Base-by-base conservation (phyloP, 2,888 invertebrate genomes). In the Pasiphila rectangulata region DNA sequence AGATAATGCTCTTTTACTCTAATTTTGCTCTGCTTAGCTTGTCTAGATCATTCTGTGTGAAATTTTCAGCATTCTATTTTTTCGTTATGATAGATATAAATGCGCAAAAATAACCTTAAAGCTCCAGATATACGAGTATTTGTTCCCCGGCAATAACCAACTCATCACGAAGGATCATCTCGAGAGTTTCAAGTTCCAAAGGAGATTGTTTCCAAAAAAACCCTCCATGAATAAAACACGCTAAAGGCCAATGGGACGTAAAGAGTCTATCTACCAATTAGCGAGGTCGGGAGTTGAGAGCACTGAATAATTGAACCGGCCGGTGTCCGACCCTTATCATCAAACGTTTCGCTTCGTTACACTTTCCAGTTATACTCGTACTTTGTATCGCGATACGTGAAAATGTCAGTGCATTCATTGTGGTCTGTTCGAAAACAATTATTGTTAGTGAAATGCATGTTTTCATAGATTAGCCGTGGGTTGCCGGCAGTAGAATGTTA, bases 301-400 rank as follows among this genome's bases (percentile, higher is more conserved):
- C 75, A 55, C 64, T 84, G 78, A 84, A 84, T 85, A 84, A 85
- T 84, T 82, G 78, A 80, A 65, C 55, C 55, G 54, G 61, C 56
- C 56, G 59, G 56, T 56, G 61, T 45, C 49, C 61, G 64, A 79
- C 82, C 83, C 78, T 79, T 71, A 75, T 83, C 78, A 79, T 69
- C 68, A 63, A 67, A 74, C 69, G 73, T 68, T 73, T 64, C 69
- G 64, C 67, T 68, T 69, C 70, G 75, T 72, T 79, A 71, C 74
- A 69, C 75, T 69, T 72, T 74, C 67, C 69, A 72, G 57, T 69
- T 54, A 60, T 57, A 57, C 58, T 56, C 61, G 59, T 29, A 10
- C 10, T 70, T 72, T 71, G 64, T 69, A 52, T 40, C 35, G 46
- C 42, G 57, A 60, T 50, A 45, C 41, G 44, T 50, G 41, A 39